These are phyloP conservation scores for Hyperoplus lanceolatus DNA, from an alignment of 2,797 vertebrate species.

Conservation along the genomic window DNA sequence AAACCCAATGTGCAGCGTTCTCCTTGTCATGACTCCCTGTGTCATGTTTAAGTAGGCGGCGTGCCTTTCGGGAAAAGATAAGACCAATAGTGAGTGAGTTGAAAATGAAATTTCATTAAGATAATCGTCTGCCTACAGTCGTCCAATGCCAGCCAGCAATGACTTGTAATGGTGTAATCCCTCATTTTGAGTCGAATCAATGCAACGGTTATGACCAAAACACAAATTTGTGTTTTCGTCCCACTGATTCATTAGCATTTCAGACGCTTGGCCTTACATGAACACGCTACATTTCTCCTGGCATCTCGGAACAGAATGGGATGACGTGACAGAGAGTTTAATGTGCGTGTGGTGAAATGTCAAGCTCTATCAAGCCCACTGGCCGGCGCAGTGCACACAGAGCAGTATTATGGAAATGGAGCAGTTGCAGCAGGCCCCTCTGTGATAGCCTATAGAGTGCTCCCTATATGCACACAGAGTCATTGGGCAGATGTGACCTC, in stretches of 20 bases:
- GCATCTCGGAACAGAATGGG: slow-evolving; percentile 48
- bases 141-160: slow-evolving; percentile 35
- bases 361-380: slow-evolving; percentile 63
- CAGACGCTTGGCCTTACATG: slow-evolving; percentile 37
- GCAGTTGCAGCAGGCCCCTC: slow-evolving; percentile 75
- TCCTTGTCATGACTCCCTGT: slow-evolving; percentile 44
- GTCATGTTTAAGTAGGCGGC: slow-evolving; percentile 66
- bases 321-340: slow-evolving; percentile 71
- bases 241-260: slow-evolving; percentile 13
- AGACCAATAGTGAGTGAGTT: slow-evolving; percentile 53
- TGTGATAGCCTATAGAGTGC: slow-evolving; percentile 76
- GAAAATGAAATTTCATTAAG: slow-evolving; percentile 69
- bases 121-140: slow-evolving; percentile 58
- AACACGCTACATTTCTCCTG: slow-evolving; percentile 60
- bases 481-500: slow-evolving; percentile 88
- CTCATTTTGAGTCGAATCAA: slow-evolving; percentile 57
- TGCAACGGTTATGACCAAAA: slow-evolving; percentile 57
- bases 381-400: slow-evolving; percentile 72
- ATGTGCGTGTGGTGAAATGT: slow-evolving; percentile 70
- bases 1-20: slow-evolving; percentile 59
- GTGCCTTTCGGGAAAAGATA: slow-evolving; percentile 71
- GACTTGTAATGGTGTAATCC: slow-evolving; percentile 61
- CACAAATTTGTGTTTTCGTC: slow-evolving; percentile 54
- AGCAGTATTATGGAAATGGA: slow-evolving; percentile 77
- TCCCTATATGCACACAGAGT: slow-evolving; percentile 83